Percentiles rank a stretch among this genome's conserved stretches.
Evolutionary conservation across 64 coral and sea anemone genomes (phyloP).

Genomic region (Pachyseris speciosa): DNA sequence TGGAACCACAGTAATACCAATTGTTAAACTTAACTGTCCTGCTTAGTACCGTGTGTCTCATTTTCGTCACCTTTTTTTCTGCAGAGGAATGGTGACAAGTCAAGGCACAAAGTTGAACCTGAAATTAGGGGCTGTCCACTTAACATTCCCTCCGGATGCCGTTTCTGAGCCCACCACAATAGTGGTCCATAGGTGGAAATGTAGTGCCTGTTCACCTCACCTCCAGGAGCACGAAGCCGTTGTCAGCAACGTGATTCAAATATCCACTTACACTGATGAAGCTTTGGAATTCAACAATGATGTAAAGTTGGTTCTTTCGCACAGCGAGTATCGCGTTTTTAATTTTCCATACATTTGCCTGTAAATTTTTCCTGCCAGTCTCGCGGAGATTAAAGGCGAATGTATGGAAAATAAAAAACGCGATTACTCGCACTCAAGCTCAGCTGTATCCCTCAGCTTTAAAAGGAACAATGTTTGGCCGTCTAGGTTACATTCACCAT

Average conservation of each 20-base stretch:
- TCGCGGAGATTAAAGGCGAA: too few species aligned
- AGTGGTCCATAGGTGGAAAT: neutral
- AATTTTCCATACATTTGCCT: too few species aligned
- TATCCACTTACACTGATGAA: neutral
- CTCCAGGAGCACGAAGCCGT: neutral
- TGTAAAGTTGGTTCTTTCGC: neutral
- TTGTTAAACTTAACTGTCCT: too few species aligned
- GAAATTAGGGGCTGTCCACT: neutral
- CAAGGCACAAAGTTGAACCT: neutral
- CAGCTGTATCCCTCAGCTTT: too few species aligned
- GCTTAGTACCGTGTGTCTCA: too few species aligned
- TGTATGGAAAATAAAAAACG: too few species aligned
- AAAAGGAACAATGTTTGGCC: too few species aligned
- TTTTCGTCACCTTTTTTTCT: neutral
- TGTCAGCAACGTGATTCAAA: conserved; percentile 12
- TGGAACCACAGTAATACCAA: too few species aligned
- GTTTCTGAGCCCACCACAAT: neutral
- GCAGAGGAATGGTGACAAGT: neutral
- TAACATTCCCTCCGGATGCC: neutral
- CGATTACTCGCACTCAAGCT: too few species aligned
- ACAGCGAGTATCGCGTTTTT: too few species aligned
- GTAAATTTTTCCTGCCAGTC: too few species aligned
- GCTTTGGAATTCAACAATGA: neutral
- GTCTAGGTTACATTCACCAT: too few species aligned
- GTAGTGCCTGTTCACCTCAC: neutral